phyloP scores from a whole-genome alignment of 2,888 invertebrate genomes.

The Dryocosmus kuriphilus region DNA sequence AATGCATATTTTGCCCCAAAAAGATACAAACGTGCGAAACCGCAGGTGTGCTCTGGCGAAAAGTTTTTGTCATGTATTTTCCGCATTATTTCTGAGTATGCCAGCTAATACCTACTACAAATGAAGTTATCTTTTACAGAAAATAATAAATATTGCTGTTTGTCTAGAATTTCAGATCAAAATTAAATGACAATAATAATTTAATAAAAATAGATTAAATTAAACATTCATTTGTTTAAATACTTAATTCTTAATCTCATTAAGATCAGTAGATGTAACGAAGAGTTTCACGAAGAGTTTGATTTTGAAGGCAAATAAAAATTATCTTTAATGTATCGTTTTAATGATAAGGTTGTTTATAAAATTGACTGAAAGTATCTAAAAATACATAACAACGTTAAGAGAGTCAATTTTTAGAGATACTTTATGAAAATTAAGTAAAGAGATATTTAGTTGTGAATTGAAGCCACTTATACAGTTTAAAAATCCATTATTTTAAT shows the following conservation, averaged over 20 bases:
- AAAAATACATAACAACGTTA: background rate
- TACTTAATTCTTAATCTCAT: too few species aligned
- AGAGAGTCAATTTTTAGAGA: background rate
- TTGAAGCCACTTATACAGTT: too few species aligned
- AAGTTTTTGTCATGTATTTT: slow-evolving; percentile 10
- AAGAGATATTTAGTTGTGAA: background rate
- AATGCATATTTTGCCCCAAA: slow-evolving; percentile 13
- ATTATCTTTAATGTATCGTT: slow-evolving; percentile 23
- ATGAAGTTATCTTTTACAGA: background rate
- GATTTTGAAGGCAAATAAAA: slow-evolving; percentile 19
- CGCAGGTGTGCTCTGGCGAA: slow-evolving; percentile 17
- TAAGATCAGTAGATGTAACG: too few species aligned
- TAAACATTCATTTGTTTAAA: too few species aligned
- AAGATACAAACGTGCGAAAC: slow-evolving; percentile 18
- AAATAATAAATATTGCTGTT: background rate
- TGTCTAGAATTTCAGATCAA: background rate
- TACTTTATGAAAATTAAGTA: background rate
- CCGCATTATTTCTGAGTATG: slow-evolving; percentile 14
- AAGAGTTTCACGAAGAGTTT: slow-evolving; percentile 5
- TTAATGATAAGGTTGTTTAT: slow-evolving; percentile 8
- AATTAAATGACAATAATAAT: background rate
- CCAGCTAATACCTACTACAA: background rate
- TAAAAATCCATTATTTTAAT: too few species aligned
- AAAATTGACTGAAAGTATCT: background rate
- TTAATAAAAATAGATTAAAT: background rate